These are phyloP conservation scores for Zosterops hypoxanthus DNA, from an alignment of 2,113 vertebrate genomes.

Conservation along the genomic window DNA sequence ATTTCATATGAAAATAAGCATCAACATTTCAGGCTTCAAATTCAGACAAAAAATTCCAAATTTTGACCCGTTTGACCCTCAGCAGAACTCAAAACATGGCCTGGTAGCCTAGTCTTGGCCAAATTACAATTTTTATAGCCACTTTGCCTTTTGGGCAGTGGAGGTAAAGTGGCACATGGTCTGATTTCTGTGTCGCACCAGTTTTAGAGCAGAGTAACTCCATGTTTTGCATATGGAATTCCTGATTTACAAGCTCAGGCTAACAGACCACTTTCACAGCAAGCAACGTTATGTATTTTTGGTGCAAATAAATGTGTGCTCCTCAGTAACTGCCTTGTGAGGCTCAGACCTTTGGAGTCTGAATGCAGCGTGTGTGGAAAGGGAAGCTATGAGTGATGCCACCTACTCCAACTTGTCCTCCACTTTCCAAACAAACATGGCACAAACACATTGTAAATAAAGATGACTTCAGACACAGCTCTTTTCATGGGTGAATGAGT, in stretches of 20 bases:
- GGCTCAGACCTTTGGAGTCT: neutral
- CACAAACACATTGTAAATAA: slow-evolving; percentile 59
- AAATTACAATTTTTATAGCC: neutral
- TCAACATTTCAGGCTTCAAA: neutral
- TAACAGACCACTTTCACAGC: slow-evolving; percentile 26
- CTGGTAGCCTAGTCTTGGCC: neutral
- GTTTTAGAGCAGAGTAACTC: neutral
- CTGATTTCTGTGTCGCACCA: neutral
- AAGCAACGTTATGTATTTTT: neutral
- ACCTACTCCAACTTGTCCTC: slow-evolving; percentile 36
- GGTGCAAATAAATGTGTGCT: slow-evolving; percentile 7
- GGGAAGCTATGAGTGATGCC: slow-evolving; percentile 53
- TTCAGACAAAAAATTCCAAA: neutral
- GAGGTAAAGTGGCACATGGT: neutral
- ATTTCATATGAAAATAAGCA: neutral
- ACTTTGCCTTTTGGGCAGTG: neutral
- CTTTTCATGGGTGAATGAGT: slow-evolving; percentile 57
- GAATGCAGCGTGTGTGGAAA: neutral
- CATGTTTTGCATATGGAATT: neutral
- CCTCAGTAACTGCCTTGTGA: slow-evolving; percentile 39
- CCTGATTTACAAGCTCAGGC: slow-evolving; percentile 38
- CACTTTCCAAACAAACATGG: slow-evolving; percentile 46
- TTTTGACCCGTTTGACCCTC: neutral
- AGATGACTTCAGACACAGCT: slow-evolving; percentile 56
- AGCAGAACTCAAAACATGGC: neutral